A percentile compares a stretch with the other conserved stretches of the same genome.
These are phyloP conservation scores for Octodon degus DNA, from an alignment of 2,113 vertebrate species.

Conservation along the genomic window DNA sequence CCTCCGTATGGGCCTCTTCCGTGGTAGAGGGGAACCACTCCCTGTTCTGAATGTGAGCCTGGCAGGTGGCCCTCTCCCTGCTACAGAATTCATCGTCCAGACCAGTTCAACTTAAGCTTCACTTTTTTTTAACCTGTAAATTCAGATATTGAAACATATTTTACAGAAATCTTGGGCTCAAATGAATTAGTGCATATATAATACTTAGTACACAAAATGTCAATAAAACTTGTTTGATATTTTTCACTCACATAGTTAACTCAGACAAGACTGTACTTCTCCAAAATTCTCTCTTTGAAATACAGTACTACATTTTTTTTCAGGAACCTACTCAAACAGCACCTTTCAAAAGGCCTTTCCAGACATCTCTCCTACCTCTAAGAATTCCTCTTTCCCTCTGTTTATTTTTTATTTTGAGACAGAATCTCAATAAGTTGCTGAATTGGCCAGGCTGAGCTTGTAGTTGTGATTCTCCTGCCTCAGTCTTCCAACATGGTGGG, in stretches of 20 bases:
- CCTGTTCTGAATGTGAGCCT: neutral
- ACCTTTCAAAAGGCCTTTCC: conserved; percentile 28
- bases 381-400: neutral
- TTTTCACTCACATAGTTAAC: neutral
- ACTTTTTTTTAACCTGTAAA: neutral
- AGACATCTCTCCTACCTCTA: neutral
- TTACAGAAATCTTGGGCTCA: neutral
- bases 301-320: neutral
- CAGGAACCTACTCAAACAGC: neutral
- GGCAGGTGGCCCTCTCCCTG: neutral
- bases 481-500: neutral
- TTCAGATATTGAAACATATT: neutral
- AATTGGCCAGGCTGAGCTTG: neutral
- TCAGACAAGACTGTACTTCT: neutral
- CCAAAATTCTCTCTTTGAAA: conserved; percentile 1
- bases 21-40: neutral
- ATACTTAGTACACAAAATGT: neutral
- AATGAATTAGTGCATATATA: neutral
- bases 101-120: neutral
- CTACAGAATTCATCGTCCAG: neutral
- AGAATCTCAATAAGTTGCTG: neutral
- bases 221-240: neutral
- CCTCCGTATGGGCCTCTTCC: neutral
- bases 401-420: neutral
- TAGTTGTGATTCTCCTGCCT: neutral